phyloP scores from a whole-genome alignment of 2,113 vertebrate genomes.

The Verasper variegatus region DNA sequence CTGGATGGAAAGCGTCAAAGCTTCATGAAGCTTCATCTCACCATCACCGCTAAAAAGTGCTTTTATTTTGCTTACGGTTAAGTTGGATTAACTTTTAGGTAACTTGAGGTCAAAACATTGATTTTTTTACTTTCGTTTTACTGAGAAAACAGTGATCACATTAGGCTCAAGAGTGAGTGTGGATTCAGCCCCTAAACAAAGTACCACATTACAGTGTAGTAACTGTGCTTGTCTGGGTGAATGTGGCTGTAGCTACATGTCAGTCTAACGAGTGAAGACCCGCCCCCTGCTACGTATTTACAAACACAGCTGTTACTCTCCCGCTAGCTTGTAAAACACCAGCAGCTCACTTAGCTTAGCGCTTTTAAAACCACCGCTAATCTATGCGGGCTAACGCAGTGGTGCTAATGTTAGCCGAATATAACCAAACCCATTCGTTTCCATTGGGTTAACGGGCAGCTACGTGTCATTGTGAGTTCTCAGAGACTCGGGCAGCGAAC shows the following conservation, averaged over 20 bases:
- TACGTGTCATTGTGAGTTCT: conserved; percentile 65
- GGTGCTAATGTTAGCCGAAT: not conserved
- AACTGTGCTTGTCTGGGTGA: not conserved
- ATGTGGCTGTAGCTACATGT: not conserved
- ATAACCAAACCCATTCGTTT: not conserved
- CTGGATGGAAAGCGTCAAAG: no score
- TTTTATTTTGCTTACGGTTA: no score
- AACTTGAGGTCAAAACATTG: no score
- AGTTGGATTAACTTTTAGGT: no score
- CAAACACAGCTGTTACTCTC: conserved; percentile 75
- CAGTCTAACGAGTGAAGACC: not conserved
- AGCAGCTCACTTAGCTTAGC: not conserved
- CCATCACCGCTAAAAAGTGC: no score
- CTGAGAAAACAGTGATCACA: not conserved
- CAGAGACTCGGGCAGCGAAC: not conserved
- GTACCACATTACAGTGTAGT: not conserved
- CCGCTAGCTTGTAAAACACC: conserved; percentile 4
- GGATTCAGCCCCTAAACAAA: no score
- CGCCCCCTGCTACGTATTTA: conserved; percentile 63
- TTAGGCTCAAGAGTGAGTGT: not conserved
- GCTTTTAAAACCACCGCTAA: no score
- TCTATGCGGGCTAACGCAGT: not conserved
- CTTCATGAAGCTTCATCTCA: no score
- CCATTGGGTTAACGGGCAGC: not conserved
- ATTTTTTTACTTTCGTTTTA: not conserved